Percentiles rank a stretch among this genome's conserved stretches.
Conservation (phyloP, 2,113 vertebrate species). For the Picathartes gymnocephalus region DNA sequence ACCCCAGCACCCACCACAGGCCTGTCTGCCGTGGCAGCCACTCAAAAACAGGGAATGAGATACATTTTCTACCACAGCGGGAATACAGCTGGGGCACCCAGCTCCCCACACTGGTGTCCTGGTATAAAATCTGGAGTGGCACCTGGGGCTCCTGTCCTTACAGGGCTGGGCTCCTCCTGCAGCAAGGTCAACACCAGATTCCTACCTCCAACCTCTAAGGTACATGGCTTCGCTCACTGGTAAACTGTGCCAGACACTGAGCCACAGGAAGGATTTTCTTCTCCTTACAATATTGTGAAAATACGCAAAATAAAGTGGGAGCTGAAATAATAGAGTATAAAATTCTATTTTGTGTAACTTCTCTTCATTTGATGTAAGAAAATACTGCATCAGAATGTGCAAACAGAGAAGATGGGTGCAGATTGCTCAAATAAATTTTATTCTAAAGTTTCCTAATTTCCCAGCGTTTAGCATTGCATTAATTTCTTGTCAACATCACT, state of each 20-base stretch:
- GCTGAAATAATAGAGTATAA: neutral
- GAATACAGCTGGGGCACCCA: neutral
- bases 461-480: neutral
- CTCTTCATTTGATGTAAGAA: neutral
- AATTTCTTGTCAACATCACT: neutral
- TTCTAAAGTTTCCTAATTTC: neutral
- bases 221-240: neutral
- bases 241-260: neutral
- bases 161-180: neutral
- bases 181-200: neutral
- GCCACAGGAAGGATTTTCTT: neutral
- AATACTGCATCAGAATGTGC: neutral
- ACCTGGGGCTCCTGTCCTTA: neutral
- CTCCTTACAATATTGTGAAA: neutral
- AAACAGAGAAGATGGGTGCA: neutral
- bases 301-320: neutral
- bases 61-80: neutral
- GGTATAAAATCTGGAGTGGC: neutral
- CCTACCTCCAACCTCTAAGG: neutral
- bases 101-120: neutral
- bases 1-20: neutral
- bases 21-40: rapidly evolving
- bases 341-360: neutral
- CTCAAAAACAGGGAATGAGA: neutral
- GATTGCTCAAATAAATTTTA: too few relatives aligned